Base-by-base conservation (phyloP, 2,797 vertebrate species). In the Rhynchotus rufescens region DNA sequence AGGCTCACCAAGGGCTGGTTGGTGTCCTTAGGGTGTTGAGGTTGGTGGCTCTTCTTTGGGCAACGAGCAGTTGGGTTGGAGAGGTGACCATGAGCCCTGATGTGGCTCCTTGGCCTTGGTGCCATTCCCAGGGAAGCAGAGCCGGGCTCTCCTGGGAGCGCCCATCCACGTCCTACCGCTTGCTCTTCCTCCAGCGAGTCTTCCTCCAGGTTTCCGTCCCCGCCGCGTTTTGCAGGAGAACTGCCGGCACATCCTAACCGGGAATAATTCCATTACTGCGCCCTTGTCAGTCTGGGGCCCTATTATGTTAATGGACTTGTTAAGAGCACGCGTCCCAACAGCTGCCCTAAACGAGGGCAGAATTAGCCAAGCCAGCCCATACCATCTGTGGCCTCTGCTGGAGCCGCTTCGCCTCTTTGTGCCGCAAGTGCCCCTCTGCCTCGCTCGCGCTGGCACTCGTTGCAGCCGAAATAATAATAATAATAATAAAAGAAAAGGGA, bases 371-470 rank as follows among this genome's bases (percentile, higher is more conserved):
- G 90, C 94, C 97, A 96, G n/a, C 89, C 96, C 52, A 1, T 75
- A 52, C 97, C 97, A 98, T 97, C 96, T 97, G 97, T 79, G 92
- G 85, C 89, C 91, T 80, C 88, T 13, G 65, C 49, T 80, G 36
- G 91, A 94, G 92, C 74, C 36, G 86, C 92, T 80, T 54, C n/a
- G 1, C 30, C 32, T 52, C 93, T 83, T 60, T 76, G 83, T 68
- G 62, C 92, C 59, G 65, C 71, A 23, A 38, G 30, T 88, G 73
- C 65, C 78, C 88, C 89, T 81, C 88, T 92, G 87, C 87, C 76
- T 94, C 93, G 94, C 34, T 93, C 76, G 96, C 82, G 87, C 34
- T 12, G 82, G 75, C 82, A 96, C 51, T 74, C 62, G 59, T 74
- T 42, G 45, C 66, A 5, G 75, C 10, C 65, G 80, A 96, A 97